A percentile compares a stretch with the other conserved stretches of the same genome.
Evolutionary conservation across 2,113 vertebrate species (phyloP).

Genomic region (Otolemur garnettii): DNA sequence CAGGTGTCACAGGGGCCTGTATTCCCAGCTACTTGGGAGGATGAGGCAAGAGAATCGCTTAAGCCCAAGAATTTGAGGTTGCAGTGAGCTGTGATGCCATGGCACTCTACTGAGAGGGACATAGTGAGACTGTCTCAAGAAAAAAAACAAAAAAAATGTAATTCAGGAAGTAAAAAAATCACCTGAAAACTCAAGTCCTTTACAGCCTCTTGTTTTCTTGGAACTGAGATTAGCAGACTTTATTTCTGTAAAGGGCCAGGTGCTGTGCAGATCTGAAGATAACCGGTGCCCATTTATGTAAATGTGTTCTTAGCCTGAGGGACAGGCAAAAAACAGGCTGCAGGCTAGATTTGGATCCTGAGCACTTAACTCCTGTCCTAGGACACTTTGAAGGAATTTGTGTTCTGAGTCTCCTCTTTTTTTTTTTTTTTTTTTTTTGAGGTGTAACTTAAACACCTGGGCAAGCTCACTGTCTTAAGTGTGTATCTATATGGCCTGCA

Average conservation of each 20-base stretch:
- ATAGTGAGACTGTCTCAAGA: too few species aligned
- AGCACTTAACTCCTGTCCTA: neutral
- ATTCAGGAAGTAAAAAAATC: neutral
- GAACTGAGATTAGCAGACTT: neutral
- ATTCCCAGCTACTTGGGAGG: too few species aligned
- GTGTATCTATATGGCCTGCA: neutral
- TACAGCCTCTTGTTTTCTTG: neutral
- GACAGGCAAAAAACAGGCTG: neutral
- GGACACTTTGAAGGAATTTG: neutral
- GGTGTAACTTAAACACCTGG: neutral
- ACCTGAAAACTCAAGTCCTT: neutral
- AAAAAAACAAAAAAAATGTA: too few species aligned
- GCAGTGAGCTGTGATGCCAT: too few species aligned
- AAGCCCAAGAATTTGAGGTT: too few species aligned
- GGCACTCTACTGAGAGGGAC: too few species aligned
- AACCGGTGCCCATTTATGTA: neutral
- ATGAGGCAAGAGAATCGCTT: too few species aligned
- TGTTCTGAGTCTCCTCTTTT: neutral
- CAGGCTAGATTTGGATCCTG: neutral
- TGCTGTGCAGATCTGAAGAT: neutral
- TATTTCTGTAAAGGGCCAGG: neutral
- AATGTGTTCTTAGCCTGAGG: neutral
- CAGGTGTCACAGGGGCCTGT: too few species aligned
- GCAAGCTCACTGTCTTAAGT: neutral
- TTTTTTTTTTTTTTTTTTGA: slow-evolving; percentile 12